Evolutionary conservation across 2,113 vertebrate species (phyloP), one percentile per base, ranked within the genome.

Genomic region (Kryptolebias marmoratus): DNA sequence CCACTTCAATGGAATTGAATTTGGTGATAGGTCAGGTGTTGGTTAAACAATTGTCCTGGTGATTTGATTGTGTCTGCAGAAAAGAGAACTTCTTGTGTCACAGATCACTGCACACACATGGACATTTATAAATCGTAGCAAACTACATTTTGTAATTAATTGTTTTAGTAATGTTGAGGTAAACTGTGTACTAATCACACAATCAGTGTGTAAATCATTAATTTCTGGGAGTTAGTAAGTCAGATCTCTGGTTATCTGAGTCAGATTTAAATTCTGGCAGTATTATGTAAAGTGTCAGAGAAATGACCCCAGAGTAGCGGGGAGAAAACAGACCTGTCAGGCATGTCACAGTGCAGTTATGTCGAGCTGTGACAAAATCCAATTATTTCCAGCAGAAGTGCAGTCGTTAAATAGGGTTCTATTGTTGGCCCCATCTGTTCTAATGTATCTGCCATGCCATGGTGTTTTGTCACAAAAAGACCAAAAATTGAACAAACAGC

Each of bases 21-120:
- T 73, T 28, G 9, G 28, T 73, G 50, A 75, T 73, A 80, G 71
- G 79, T 83, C 71, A 65, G 63, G 69, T 83, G 80, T 83, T 12
- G 1, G 72, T 68, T 73, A 68, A 50, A 36, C 15, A 32, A 16
- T 53, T 52, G 80, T 62, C 69, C 50, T 15, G 45, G 13, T 78
- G 32, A 56, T 48, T 22, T 70, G 52, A 81, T 63, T 80, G 45
- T 44, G 70, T 76, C 79, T 77, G 71, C 42, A 16, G 67, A 63
- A 36, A 16, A 30, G 36, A 10, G 68, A 64, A 59, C 57, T 71
- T 67, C 60, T 70, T 39, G 18, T 64, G 67, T 27, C 45, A 63
- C 42, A 15, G 44, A 78, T 77, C 44, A 62, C 32, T 53, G 36
- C 60, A 13, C 10, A 30, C 53, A 79, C 27, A 64, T 13, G 12